These are phyloP conservation scores for Menura novaehollandiae DNA, from an alignment of 2,113 vertebrate species.

Conservation along the genomic window DNA sequence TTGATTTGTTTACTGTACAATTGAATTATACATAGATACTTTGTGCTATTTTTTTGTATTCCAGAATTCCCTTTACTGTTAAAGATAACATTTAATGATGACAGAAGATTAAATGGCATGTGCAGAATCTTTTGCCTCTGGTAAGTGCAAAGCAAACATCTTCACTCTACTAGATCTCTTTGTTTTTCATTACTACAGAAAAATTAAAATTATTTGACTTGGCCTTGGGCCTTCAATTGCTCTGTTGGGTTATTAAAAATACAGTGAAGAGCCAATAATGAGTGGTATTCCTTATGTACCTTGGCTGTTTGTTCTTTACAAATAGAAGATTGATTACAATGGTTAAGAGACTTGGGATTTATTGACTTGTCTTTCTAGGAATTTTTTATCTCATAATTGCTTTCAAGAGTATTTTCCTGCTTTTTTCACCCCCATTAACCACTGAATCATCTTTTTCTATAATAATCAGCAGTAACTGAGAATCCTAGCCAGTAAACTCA, in stretches of 20 bases:
- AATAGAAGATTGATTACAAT: constrained; percentile 2
- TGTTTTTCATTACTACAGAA: constrained; percentile 26
- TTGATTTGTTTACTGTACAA: neutral
- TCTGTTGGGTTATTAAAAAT: constrained; percentile 30
- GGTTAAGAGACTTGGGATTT: constrained; percentile 1
- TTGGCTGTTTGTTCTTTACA: constrained; percentile 12
- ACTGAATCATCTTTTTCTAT: neutral
- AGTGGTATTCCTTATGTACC: neutral
- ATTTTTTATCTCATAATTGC: neutral
- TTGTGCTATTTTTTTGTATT: neutral
- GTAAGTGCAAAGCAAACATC: constrained; percentile 33
- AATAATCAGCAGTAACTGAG: neutral
- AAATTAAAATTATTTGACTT: constrained; percentile 9
- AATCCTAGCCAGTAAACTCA: neutral
- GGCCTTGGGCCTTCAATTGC: neutral
- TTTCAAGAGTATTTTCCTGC: neutral
- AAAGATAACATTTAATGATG: neutral
- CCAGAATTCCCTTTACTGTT: neutral
- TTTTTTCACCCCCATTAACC: neutral
- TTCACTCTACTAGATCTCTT: neutral
- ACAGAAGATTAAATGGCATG: neutral
- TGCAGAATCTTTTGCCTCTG: neutral
- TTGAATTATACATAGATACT: neutral
- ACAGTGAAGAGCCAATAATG: neutral
- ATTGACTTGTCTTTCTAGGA: constrained; percentile 12